phyloP scores from a whole-genome alignment of 2,113 vertebrate species.

The Ptychochromis oligacanthus region DNA sequence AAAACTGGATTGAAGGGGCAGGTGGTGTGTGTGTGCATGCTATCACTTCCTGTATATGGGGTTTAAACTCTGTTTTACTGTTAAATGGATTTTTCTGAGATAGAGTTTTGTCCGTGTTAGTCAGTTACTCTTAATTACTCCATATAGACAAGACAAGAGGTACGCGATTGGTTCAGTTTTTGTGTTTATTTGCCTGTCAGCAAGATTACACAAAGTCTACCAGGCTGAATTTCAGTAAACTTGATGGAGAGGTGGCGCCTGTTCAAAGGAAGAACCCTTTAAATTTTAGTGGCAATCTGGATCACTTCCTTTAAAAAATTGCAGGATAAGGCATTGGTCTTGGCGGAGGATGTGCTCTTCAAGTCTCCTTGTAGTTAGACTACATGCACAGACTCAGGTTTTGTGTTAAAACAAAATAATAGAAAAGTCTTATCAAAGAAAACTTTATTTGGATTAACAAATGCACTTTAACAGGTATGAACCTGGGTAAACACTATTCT shows the following conservation, averaged over 20 bases:
- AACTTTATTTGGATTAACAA: neutral
- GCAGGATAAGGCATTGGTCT: neutral
- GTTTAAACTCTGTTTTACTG: neutral
- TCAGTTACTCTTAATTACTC: neutral
- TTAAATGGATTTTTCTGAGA: neutral
- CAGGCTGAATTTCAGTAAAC: neutral
- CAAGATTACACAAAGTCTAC: neutral
- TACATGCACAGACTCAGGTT: neutral
- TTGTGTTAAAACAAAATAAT: neutral
- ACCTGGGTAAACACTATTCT: neutral
- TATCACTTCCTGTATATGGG: neutral
- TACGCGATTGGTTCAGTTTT: neutral
- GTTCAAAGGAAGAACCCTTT: neutral
- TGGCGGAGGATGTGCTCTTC: neutral
- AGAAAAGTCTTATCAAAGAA: too few species aligned
- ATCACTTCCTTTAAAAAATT: neutral
- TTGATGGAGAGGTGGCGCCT: neutral
- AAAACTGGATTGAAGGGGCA: neutral
- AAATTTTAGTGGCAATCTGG: too few species aligned
- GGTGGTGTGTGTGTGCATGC: neutral
- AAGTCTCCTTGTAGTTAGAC: neutral
- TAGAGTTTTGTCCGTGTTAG: neutral
- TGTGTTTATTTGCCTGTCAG: neutral
- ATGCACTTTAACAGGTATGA: neutral
- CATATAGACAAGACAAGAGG: neutral